Evolutionary conservation across 2,797 vertebrate genomes (phyloP).

Genomic region (Onychomys torridus): DNA sequence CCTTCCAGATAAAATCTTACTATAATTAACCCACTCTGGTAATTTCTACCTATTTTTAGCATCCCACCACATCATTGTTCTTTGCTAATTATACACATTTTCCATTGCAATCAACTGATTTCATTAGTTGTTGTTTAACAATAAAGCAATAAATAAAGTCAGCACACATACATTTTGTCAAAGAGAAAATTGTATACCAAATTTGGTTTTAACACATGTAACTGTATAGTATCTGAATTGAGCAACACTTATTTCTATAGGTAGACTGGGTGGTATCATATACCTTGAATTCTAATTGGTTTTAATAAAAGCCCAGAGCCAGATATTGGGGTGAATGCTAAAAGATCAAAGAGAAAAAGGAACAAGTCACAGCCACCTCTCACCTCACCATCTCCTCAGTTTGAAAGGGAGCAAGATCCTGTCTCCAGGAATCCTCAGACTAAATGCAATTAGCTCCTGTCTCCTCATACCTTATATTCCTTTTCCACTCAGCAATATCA

Average conservation of each 20-base stretch:
- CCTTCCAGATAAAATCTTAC: not conserved
- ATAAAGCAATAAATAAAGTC: not conserved
- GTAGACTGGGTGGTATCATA: not conserved
- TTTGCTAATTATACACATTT: constrained; percentile 22
- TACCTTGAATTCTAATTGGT: too few species aligned
- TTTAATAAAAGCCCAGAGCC: too few species aligned
- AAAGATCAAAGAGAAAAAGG: too few species aligned
- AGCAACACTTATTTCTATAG: not conserved
- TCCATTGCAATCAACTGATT: not conserved
- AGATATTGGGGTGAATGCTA: too few species aligned
- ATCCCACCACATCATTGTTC: not conserved
- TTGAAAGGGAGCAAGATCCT: too few species aligned
- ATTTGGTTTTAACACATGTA: not conserved
- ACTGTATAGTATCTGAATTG: not conserved
- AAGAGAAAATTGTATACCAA: not conserved
- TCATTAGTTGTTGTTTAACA: constrained; percentile 25
- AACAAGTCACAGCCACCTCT: too few species aligned
- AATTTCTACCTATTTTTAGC: not conserved
- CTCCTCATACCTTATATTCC: too few species aligned
- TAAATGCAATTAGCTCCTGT: too few species aligned
- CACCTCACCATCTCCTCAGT: too few species aligned
- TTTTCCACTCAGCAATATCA: too few species aligned
- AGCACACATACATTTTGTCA: not conserved
- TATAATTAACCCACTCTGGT: not conserved
- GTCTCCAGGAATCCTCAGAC: too few species aligned